Evolutionary conservation across 2,888 invertebrate genomes (phyloP).

Genomic region (Sarcophaga variegata): DNA sequence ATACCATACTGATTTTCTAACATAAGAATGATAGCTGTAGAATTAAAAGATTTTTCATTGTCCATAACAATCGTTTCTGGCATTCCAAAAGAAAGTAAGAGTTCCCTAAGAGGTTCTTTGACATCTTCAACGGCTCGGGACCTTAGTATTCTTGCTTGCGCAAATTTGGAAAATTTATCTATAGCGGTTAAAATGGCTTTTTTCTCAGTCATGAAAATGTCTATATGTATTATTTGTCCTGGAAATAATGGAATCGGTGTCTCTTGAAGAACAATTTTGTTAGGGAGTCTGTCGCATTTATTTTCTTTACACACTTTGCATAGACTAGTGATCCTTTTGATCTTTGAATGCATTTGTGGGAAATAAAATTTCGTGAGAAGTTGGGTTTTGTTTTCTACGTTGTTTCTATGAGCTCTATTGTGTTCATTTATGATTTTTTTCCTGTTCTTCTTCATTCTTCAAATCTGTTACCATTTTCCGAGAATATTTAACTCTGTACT

Average conservation of each 20-base stretch:
- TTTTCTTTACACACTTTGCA: slow-evolving; percentile 45
- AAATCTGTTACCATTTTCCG: neutral
- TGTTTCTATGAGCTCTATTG: too few relatives aligned
- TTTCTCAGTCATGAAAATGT: slow-evolving; percentile 39
- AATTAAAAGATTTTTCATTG: slow-evolving; percentile 43
- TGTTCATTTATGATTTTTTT: too few relatives aligned
- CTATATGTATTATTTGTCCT: slow-evolving; percentile 39
- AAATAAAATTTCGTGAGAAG: slow-evolving; percentile 42
- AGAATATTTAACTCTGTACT: neutral
- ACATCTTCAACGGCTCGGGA: slow-evolving; percentile 28
- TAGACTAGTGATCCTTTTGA: slow-evolving; percentile 15
- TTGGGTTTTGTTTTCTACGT: neutral
- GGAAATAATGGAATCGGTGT: slow-evolving; percentile 23
- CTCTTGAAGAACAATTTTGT: neutral
- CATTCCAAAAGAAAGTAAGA: neutral
- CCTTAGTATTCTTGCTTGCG: slow-evolving; percentile 29
- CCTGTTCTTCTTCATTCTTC: too few relatives aligned
- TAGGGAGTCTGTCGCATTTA: neutral
- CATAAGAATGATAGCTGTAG: slow-evolving; percentile 29
- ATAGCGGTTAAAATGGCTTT: slow-evolving; percentile 39
- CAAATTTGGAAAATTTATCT: slow-evolving; percentile 44
- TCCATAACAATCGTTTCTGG: slow-evolving; percentile 38
- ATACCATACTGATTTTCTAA: slow-evolving; percentile 50
- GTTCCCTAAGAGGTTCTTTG: neutral
- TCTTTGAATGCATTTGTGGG: slow-evolving; percentile 36